Evolutionary conservation across 1,140 invertebrate species (phyloP), one percentile per base, ranked within the genome.

Genomic region (Procambarus virginalis): DNA sequence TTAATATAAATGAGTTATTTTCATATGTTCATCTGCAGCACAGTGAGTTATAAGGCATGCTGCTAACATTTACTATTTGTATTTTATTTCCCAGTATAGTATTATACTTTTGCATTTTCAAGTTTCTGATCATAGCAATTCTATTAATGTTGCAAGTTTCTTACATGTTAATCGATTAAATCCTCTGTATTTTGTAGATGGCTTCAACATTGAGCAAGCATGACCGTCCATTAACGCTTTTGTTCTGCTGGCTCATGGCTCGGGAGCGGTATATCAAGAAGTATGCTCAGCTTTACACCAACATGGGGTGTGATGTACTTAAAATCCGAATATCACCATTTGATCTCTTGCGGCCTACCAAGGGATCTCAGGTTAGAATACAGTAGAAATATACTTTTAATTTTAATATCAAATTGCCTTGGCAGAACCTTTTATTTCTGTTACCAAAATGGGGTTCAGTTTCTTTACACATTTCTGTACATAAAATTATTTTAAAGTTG

Each of bases 241-340:
- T 89, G 17, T 89, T 84, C 81, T 89, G 88, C 58, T 89, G 88
- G 88, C 73, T 89, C 10, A 89, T 89, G 88, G 88, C 88, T 10
- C 75, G 73, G n/a, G 88, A 89, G 10, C 73, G 81, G 22, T 81
- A 89, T 58, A 79, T 89, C 34, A 75, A 60, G 45, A 89, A 89
- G 76, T 89, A 89, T 17, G 88, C 88, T 14, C 81, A 83, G 20
- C 34, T 89, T 1, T 89, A 89, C 82, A 89, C 81, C 58, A 89
- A 78, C 45, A 75, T 78, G 75, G 88, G 88, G 8, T 77, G 84
- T 70, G 88, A 89, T 45, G 88, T 89, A 14, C 82, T 89, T 9
- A 84, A 84, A 64, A 81, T 89, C 8, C 64, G 82, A 55, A 76
- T 89, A 60, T 89, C 88, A 10, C 88, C 88, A 48, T 89, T 89